Conservation (phyloP, 2,797 vertebrate genomes). For the Enteromius argenteus region DNA sequence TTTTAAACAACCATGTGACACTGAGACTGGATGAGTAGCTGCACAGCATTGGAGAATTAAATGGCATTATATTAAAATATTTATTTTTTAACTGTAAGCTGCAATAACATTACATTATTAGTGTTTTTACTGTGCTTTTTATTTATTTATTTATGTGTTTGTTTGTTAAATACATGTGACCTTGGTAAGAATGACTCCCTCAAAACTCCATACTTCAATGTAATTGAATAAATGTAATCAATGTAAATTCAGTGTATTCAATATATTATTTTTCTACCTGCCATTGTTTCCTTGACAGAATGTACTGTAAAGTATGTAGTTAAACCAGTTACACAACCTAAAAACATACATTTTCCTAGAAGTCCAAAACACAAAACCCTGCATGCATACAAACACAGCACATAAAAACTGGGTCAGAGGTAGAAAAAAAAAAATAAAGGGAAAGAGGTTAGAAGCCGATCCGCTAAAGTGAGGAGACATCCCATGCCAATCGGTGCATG, state of each 20-base stretch:
- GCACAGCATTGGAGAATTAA: background rate
- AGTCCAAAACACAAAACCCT: background rate
- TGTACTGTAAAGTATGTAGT: background rate
- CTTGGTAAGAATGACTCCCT: background rate
- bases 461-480: slow-evolving; percentile 72
- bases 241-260: background rate
- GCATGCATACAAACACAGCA: background rate
- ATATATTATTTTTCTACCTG: background rate
- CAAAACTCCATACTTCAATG: no score
- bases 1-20: background rate
- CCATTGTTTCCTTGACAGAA: background rate
- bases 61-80: background rate
- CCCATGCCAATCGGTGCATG: slow-evolving; percentile 78
- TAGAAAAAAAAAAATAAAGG: slow-evolving; percentile 20
- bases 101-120: background rate
- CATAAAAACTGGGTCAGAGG: slow-evolving; percentile 40
- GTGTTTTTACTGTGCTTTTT: background rate
- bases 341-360: slow-evolving; percentile 4
- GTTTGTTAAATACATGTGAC: background rate
- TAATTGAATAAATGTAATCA: no score
- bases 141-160: background rate
- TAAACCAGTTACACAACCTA: slow-evolving; percentile 5
- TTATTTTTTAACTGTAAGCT: background rate
- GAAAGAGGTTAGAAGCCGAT: slow-evolving; percentile 57
- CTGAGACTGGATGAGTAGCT: background rate